Evolutionary conservation across 2,113 vertebrate genomes (phyloP).

Genomic region (Ptychochromis oligacanthus): DNA sequence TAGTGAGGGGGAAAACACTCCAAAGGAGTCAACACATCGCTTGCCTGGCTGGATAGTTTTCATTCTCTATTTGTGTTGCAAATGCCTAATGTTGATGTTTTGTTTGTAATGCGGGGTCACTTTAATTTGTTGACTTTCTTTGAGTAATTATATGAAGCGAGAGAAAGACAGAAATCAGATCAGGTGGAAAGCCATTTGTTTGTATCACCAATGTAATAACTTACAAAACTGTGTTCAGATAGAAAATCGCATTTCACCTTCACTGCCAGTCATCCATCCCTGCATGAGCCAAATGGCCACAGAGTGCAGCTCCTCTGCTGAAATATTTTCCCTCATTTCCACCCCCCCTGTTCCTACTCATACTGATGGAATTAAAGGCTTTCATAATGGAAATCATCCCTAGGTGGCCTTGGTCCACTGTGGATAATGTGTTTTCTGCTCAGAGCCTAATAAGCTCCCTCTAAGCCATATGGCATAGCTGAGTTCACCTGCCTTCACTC

Average conservation of each 20-base stretch:
- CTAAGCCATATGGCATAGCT: slow-evolving; percentile 57
- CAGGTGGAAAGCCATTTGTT: not conserved
- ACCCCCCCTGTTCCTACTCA: not conserved
- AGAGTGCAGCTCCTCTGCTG: slow-evolving; percentile 14
- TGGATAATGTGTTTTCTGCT: slow-evolving; percentile 69
- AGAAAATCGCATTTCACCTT: not conserved
- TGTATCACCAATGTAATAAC: slow-evolving; percentile 7
- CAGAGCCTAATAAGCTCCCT: slow-evolving; percentile 63
- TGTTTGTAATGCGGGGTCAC: not conserved
- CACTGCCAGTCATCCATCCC: not conserved
- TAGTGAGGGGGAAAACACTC: not conserved
- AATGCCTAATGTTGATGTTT: not conserved
- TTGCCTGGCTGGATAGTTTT: not conserved
- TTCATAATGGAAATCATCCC: slow-evolving; percentile 62
- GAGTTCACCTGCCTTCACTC: slow-evolving; percentile 48
- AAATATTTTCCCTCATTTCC: slow-evolving; percentile 1
- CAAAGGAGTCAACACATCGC: slow-evolving; percentile 11
- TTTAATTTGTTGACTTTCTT: not conserved
- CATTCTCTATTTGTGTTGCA: slow-evolving; percentile 4
- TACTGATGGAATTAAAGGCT: slow-evolving; percentile 59
- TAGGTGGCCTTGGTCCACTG: slow-evolving; percentile 57
- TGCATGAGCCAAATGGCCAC: not conserved
- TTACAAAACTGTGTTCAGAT: not conserved
- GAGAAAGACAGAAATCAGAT: not conserved
- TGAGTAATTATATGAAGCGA: not conserved